Conservation (phyloP, 92 coral and sea anemone species). For the Plumapathes pennacea region DNA sequence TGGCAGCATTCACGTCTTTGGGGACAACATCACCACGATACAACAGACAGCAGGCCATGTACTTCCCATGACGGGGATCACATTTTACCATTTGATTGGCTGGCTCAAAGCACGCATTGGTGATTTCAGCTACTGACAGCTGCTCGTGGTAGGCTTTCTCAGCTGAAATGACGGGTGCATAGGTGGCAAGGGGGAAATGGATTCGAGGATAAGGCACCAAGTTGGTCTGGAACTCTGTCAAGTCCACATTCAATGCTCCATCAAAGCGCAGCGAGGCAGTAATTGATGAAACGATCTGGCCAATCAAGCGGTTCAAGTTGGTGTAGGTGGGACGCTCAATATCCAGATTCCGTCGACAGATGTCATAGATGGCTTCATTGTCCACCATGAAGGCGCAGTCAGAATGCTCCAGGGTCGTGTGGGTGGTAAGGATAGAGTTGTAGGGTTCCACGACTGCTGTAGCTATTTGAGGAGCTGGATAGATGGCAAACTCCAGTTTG, state of each 20-base stretch:
- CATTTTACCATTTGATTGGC: constrained; percentile 86
- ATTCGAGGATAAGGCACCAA: constrained; percentile 86
- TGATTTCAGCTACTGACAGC: constrained; percentile 67
- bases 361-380: constrained; percentile 75
- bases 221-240: constrained; percentile 82
- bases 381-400: constrained; percentile 81
- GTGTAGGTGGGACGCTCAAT: constrained; percentile 74
- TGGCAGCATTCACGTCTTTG: constrained; percentile 85
- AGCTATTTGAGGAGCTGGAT: constrained; percentile 72
- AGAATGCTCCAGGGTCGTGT: constrained; percentile 73
- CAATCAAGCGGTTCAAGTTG: constrained; percentile 74
- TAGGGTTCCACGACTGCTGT: constrained; percentile 74
- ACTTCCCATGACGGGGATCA: constrained; percentile 84
- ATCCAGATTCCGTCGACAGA: constrained; percentile 75
- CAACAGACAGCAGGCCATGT: constrained; percentile 86
- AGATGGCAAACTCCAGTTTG: constrained; percentile 68
- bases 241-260: constrained; percentile 81
- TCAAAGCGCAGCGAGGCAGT: constrained; percentile 86
- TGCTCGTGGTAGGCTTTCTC: constrained; percentile 87
- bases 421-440: constrained; percentile 73
- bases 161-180: constrained; percentile 82
- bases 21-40: constrained; percentile 93
- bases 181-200: constrained; percentile 68
- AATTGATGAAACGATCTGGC: constrained; percentile 80
- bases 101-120: constrained; percentile 81